A percentile compares a stretch with the other conserved stretches of the same genome.
These are phyloP conservation scores for Dryas iulia DNA, from an alignment of 1,140 invertebrate genomes.

Conservation along the genomic window DNA sequence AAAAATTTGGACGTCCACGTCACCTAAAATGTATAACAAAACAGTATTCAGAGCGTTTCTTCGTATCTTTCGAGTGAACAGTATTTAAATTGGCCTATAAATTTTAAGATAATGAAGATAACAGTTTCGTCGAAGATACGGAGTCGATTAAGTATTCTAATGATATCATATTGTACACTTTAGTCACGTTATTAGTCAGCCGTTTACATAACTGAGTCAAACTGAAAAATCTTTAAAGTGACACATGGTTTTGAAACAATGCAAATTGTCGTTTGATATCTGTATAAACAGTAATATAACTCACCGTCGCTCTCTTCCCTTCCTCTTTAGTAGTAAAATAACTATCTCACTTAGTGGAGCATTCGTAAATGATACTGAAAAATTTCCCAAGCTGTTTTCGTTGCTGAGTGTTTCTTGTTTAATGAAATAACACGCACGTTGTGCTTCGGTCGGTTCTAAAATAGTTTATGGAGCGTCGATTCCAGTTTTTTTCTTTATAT, in stretches of 20 bases:
- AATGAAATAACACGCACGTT: slow-evolving; percentile 24
- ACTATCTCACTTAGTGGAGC: neutral
- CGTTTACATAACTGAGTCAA: slow-evolving; percentile 61
- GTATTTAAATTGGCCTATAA: slow-evolving; percentile 46
- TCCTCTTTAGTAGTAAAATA: slow-evolving; percentile 1
- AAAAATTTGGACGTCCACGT: neutral
- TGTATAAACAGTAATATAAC: slow-evolving; percentile 31
- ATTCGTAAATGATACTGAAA: slow-evolving; percentile 1
- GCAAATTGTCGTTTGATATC: slow-evolving; percentile 32
- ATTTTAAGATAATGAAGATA: slow-evolving; percentile 53
- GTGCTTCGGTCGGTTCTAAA: neutral
- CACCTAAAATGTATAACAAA: slow-evolving; percentile 13
- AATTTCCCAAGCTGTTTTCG: slow-evolving; percentile 26
- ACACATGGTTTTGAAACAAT: slow-evolving; percentile 38
- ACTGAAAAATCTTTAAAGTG: slow-evolving; percentile 51
- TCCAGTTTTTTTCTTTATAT: neutral
- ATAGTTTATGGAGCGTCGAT: neutral
- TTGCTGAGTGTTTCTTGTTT: slow-evolving; percentile 35
- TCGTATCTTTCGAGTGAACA: neutral
- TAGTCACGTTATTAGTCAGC: slow-evolving; percentile 52
- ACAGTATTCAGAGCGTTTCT: slow-evolving; percentile 27
- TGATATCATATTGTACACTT: slow-evolving; percentile 58
- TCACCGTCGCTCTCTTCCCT: slow-evolving; percentile 13
- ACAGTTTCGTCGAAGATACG: slow-evolving; percentile 51
- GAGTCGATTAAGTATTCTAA: slow-evolving; percentile 47